Base-by-base conservation (phyloP, 2,888 invertebrate genomes). In the Chironomus tentans region DNA sequence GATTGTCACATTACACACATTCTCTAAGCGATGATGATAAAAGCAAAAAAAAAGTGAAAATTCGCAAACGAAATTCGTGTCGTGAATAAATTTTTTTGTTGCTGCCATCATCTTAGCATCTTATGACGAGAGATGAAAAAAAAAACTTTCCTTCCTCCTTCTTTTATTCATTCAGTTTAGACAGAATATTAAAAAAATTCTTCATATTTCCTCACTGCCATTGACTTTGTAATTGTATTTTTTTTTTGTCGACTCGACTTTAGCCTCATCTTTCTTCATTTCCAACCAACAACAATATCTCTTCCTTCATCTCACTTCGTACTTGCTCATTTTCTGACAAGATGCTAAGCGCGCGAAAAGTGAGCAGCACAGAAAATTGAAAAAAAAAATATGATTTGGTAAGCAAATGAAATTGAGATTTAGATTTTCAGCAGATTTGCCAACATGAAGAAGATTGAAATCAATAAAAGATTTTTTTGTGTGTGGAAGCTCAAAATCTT, bases 1-100 rank as follows among this genome's bases (percentile, higher is more conserved):
- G 71, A 62, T 74, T 62, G 74, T 74, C 62, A 62, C 48, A 65
- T 74, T 70, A 70, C 70, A 70, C 74, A 61, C 62, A 56, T 46
- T 61, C 62, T 62, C 62, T n/a, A 56, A 62, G 28, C 15, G n/a
- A 68, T 38, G 46, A 65, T 65, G 65, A 65, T 65, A 65, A 65
- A 65, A 24, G 65, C 50, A 56, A 2, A 68, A 38, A 68, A 38
- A 71, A 74, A 74, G 74, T 74, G 74, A 68, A 74, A 74, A 74
- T 74, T 74, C 48, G 74, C 74, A 62, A 74, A 65, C 74, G 74
- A 62, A 74, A 65, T 38, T 71, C 72, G 72, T 74, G 74, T 74
- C 68, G 46, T 74, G 74, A 74, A 74, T 74, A 74, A 65, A 74
- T 72, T 61, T 70, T 48, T 70, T 48, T 21, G 15, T 50, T 15